These are phyloP conservation scores for Alouatta palliata DNA, from an alignment of 2,113 vertebrate species.

Conservation along the genomic window DNA sequence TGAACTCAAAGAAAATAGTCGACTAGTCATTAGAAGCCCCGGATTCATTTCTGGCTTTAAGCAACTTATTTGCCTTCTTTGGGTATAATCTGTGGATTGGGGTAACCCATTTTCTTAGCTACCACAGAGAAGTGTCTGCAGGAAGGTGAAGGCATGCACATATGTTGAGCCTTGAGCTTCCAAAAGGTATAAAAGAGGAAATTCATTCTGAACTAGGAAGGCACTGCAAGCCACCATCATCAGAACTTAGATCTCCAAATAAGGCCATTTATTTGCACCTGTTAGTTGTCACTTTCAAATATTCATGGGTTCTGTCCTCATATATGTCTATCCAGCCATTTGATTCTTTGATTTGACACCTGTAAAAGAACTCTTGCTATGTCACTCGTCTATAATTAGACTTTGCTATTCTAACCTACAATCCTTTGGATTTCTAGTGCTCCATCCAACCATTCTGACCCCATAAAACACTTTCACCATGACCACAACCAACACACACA, in stretches of 20 bases:
- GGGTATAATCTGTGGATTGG: background rate
- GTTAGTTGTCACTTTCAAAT: background rate
- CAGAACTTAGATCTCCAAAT: background rate
- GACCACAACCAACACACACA: background rate
- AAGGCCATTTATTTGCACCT: background rate
- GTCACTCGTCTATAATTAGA: background rate
- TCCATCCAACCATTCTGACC: background rate
- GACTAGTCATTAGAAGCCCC: background rate
- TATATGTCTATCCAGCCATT: background rate
- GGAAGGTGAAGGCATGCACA: background rate
- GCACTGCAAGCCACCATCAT: background rate
- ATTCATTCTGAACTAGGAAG: background rate
- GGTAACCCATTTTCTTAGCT: background rate
- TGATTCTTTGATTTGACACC: background rate
- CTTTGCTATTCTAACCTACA: background rate
- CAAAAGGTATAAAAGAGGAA: constrained; percentile 13
- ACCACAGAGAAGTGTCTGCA: background rate
- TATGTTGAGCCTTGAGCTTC: background rate
- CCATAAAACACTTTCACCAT: background rate
- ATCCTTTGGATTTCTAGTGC: background rate
- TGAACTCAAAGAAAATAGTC: constrained; percentile 47
- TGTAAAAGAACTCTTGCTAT: background rate
- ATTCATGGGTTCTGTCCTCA: background rate
- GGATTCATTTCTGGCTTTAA: constrained; percentile 16
- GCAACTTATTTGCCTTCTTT: background rate